phyloP scores from a whole-genome alignment of 2,888 invertebrate species.

The Mycalesis mineus region DNA sequence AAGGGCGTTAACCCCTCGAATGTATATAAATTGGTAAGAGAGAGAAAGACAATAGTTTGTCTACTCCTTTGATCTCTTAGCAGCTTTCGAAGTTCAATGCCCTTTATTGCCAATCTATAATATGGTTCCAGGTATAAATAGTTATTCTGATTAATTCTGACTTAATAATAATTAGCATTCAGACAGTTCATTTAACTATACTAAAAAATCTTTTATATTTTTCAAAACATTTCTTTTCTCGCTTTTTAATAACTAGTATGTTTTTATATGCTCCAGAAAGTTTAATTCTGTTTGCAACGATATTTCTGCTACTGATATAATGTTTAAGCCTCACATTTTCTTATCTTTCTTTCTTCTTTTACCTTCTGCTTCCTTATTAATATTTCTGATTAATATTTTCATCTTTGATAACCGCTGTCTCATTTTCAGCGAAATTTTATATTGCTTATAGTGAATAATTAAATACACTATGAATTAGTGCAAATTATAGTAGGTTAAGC shows the following conservation, averaged over 20 bases:
- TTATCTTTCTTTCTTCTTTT: too few relatives aligned
- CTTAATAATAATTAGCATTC: too few relatives aligned
- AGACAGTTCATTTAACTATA: too few relatives aligned
- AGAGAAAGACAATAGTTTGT: too few relatives aligned
- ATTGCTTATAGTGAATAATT: slow-evolving; percentile 1
- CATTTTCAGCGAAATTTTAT: neutral
- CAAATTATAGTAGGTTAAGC: slow-evolving; percentile 33
- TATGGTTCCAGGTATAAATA: too few relatives aligned
- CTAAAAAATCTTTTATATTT: neutral
- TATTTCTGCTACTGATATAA: neutral
- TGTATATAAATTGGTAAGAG: too few relatives aligned
- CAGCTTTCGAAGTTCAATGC: too few relatives aligned
- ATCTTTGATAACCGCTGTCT: neutral
- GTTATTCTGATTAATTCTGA: too few relatives aligned
- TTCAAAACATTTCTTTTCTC: neutral
- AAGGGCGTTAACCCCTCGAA: too few relatives aligned
- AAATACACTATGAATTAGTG: slow-evolving; percentile 21
- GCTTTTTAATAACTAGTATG: neutral
- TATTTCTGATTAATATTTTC: neutral
- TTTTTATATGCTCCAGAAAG: neutral
- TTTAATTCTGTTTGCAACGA: neutral
- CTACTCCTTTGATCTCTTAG: too few relatives aligned
- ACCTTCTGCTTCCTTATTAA: neutral
- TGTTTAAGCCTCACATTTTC: neutral
- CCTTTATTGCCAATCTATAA: too few relatives aligned